Evolutionary conservation across 2,797 vertebrate genomes (phyloP), one percentile per base, ranked within the genome.

Genomic region (Sebastes elongatus): DNA sequence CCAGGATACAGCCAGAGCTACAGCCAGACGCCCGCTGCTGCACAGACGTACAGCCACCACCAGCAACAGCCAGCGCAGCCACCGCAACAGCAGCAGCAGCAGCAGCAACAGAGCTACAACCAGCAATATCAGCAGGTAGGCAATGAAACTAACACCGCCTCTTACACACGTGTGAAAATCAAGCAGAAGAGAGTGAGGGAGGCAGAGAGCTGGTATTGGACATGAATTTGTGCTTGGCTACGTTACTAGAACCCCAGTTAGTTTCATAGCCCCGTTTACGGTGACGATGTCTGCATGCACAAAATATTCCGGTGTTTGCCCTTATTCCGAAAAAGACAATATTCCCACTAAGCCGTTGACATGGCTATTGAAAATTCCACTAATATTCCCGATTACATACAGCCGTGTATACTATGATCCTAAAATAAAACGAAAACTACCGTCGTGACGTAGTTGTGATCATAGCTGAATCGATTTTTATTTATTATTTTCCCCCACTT

Each of bases 41-140:
- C 56, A 62, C 96, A 95, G 92, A 89, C 95, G 0, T 96, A 96
- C 90, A 95, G 83, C 89, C 95, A 94, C 85, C 95, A 95, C 78
- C 95, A 97, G 95, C 92, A 95, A 46, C 93, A 85, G 38, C 78
- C 30, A 0, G 81, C 61, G 46, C 89, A 69, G 22, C 89, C 71
- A 1, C 81, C 18, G 9, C 79, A 52, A 2, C 78, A 25, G 10
- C 89, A 59, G 38, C 86, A 62, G 27, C 88, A 27, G 23, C 88
- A 28, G 27, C 81, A 71, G 10, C 89, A 80, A 9, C 97, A 97
- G 91, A 97, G 97, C 91, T 97, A 98, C 94, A 96, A 94, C 91
- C 97, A 97, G 93, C 97, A 97, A 88, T 98, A 98, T 92, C 97
- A 97, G 89, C 97, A 97, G 96, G 97, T 98, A 89, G 16, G 7